A percentile compares a stretch with the other conserved stretches of the same genome.
phyloP scores from a whole-genome alignment of 92 coral and sea anemone genomes.

The Actinernus sp. region DNA sequence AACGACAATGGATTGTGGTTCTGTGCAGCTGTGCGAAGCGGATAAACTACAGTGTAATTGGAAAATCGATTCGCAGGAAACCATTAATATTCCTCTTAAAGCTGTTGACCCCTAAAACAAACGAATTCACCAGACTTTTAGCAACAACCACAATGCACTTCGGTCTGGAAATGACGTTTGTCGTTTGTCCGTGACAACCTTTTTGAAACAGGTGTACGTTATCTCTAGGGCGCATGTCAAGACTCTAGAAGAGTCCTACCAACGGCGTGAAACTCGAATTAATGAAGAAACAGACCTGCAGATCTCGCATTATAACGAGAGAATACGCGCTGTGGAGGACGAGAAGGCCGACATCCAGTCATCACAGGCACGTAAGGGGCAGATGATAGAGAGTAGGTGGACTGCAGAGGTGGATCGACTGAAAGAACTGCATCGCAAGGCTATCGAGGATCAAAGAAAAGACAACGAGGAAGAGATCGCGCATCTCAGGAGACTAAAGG shows the following conservation, averaged over 20 bases:
- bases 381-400: slow-evolving; percentile 69
- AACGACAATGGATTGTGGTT: too few relatives aligned
- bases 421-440: slow-evolving; percentile 90
- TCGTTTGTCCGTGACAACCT: too few relatives aligned
- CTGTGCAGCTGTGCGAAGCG: too few relatives aligned
- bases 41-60: too few relatives aligned
- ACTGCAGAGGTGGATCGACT: slow-evolving; percentile 77
- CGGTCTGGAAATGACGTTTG: too few relatives aligned
- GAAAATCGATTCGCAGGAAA: too few relatives aligned
- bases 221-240: slow-evolving; percentile 78
- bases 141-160: too few relatives aligned
- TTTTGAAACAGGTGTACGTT: too few relatives aligned
- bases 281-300: slow-evolving; percentile 91
- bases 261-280: slow-evolving; percentile 90
- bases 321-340: slow-evolving; percentile 67
- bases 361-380: slow-evolving; percentile 63
- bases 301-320: slow-evolving; percentile 78
- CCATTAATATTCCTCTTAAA: too few relatives aligned
- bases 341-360: slow-evolving; percentile 83
- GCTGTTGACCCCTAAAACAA: too few relatives aligned
- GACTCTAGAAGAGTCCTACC: slow-evolving; percentile 90
- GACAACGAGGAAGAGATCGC: slow-evolving; percentile 81
- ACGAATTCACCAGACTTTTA: too few relatives aligned
- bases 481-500: slow-evolving; percentile 86
- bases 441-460: slow-evolving; percentile 77